A percentile compares a stretch with the other conserved stretches of the same genome.
phyloP scores from a whole-genome alignment of 2,797 vertebrate species.

The Botia kubotai region DNA sequence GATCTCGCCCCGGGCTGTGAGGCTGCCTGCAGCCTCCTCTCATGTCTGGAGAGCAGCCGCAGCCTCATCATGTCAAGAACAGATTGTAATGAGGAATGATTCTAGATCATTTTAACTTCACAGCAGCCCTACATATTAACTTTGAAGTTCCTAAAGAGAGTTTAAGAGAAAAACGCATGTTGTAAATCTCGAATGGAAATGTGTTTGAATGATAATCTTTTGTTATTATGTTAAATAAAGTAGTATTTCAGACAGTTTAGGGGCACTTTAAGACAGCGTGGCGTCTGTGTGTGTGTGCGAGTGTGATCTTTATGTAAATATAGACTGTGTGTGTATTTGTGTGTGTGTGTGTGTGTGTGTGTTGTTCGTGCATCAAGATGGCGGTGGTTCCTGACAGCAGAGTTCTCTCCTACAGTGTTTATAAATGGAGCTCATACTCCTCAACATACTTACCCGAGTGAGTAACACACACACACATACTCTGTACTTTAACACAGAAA shows the following conservation, averaged over 20 bases:
- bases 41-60: slow-evolving; percentile 40
- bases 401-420: slow-evolving; percentile 88
- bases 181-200: neutral
- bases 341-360: slow-evolving; percentile 5
- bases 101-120: neutral
- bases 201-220: too few species aligned
- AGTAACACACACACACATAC: slow-evolving; percentile 73
- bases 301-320: too few species aligned
- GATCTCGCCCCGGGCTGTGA: neutral
- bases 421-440: slow-evolving; percentile 98
- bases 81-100: slow-evolving; percentile 15
- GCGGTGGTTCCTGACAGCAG: slow-evolving; percentile 88
- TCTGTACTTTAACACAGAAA: neutral
- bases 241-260: neutral
- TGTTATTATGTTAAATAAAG: neutral
- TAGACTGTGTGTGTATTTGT: neutral
- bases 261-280: neutral
- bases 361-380: slow-evolving; percentile 89
- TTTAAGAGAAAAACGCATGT: neutral
- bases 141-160: neutral
- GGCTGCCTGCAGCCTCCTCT: neutral
- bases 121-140: neutral
- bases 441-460: slow-evolving; percentile 96
- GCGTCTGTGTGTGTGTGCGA: neutral
- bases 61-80: slow-evolving; percentile 43